Conservation (phyloP, 2,888 invertebrate species). For the Nebria brevicollis region DNA sequence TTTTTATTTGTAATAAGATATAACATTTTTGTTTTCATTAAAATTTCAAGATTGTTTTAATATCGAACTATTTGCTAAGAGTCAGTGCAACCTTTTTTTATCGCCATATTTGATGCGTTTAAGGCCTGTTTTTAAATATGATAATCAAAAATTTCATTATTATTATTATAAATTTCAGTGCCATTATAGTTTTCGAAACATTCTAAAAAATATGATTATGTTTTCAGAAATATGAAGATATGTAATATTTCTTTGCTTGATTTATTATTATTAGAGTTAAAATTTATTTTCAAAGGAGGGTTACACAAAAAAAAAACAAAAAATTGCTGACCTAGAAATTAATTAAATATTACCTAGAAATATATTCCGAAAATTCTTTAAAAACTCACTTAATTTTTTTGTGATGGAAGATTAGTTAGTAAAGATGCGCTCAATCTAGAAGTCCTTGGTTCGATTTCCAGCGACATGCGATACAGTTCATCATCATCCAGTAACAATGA, state of each 20-base stretch:
- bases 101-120: not conserved
- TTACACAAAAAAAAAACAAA: not conserved
- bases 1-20: not conserved
- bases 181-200: not conserved
- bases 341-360: not conserved
- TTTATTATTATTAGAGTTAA: not conserved
- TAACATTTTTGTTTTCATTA: not conserved
- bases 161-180: not conserved
- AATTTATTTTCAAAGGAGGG: not conserved
- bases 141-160: not conserved
- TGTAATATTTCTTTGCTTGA: not conserved
- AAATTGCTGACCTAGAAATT: not conserved
- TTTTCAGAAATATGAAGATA: not conserved
- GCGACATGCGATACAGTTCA: slow-evolving; percentile 80
- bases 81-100: not conserved
- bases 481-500: slow-evolving; percentile 82
- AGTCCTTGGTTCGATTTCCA: slow-evolving; percentile 85
- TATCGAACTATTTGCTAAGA: not conserved
- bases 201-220: not conserved
- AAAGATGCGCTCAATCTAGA: slow-evolving; percentile 66
- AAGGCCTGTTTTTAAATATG: not conserved
- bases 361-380: not conserved
- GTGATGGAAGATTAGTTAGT: not conserved
- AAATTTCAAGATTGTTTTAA: not conserved
- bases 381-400: not conserved